Evolutionary conservation across 2,888 invertebrate genomes (phyloP).

Genomic region (Marronus borbonicus): DNA sequence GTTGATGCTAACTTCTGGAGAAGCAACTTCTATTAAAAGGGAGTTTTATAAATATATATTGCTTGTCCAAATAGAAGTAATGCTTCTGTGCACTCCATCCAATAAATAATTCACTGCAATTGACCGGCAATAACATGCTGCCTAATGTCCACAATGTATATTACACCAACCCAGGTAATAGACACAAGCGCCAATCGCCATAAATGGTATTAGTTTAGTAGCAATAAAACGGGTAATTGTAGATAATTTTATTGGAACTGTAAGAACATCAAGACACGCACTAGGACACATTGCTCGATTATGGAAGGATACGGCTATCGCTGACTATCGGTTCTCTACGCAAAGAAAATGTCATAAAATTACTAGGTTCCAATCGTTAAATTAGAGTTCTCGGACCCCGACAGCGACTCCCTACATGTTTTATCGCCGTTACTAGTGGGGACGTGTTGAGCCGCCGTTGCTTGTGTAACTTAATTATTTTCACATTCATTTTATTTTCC

Average conservation of each 20-base stretch:
- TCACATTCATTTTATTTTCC: constrained; percentile 4
- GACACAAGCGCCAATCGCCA: too few relatives aligned
- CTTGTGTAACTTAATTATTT: constrained; percentile 10
- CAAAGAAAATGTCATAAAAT: constrained; percentile 29
- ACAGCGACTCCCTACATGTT: constrained; percentile 2
- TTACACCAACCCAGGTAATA: too few relatives aligned
- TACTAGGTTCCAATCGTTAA: constrained; percentile 32
- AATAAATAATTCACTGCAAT: too few relatives aligned
- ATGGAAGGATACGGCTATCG: not conserved
- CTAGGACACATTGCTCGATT: not conserved
- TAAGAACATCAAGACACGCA: constrained; percentile 22
- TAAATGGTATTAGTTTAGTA: too few relatives aligned
- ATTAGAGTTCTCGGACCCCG: constrained; percentile 13
- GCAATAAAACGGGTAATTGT: constrained; percentile 36
- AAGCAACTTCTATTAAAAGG: too few relatives aligned
- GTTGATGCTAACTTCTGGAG: too few relatives aligned
- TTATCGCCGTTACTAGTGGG: constrained; percentile 13
- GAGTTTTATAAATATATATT: too few relatives aligned
- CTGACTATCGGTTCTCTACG: not conserved
- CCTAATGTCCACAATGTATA: too few relatives aligned
- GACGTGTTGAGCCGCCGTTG: not conserved
- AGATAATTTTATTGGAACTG: not conserved
- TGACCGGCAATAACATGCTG: too few relatives aligned
- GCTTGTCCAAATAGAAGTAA: too few relatives aligned
- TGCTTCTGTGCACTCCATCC: too few relatives aligned